phyloP scores from a whole-genome alignment of 2,113 vertebrate species.

The Siniperca knerii region DNA sequence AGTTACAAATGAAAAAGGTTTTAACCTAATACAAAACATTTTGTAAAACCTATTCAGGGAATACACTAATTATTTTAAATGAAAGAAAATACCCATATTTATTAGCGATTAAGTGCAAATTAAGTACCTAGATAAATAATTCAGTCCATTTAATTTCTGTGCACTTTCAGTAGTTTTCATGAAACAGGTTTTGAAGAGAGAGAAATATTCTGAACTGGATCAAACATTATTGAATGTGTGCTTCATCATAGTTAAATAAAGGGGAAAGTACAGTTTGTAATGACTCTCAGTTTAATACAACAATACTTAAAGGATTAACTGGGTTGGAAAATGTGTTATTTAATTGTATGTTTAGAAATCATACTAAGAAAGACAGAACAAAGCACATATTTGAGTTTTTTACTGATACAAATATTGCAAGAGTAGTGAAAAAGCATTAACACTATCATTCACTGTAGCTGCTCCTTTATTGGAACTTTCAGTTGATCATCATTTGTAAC shows the following conservation, averaged over 20 bases:
- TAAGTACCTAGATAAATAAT: not conserved
- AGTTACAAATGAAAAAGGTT: not conserved
- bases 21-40: not conserved
- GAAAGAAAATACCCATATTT: not conserved
- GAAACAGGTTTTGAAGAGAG: not conserved
- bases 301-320: not conserved
- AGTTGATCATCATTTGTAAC: conserved; percentile 32
- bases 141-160: not conserved
- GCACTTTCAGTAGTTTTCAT: not conserved
- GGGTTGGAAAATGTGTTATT: not conserved
- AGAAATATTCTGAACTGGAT: not conserved
- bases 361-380: not conserved
- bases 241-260: not conserved
- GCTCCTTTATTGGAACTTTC: conserved; percentile 19
- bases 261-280: not conserved
- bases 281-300: not conserved
- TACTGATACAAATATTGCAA: too few species aligned
- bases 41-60: not conserved
- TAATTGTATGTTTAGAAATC: not conserved
- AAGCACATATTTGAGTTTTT: not conserved
- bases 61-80: not conserved
- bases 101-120: not conserved
- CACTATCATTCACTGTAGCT: not conserved
- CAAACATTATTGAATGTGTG: not conserved
- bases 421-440: not conserved